Conservation (phyloP, 2,888 invertebrate genomes). For the Cyaniris semiargus region DNA sequence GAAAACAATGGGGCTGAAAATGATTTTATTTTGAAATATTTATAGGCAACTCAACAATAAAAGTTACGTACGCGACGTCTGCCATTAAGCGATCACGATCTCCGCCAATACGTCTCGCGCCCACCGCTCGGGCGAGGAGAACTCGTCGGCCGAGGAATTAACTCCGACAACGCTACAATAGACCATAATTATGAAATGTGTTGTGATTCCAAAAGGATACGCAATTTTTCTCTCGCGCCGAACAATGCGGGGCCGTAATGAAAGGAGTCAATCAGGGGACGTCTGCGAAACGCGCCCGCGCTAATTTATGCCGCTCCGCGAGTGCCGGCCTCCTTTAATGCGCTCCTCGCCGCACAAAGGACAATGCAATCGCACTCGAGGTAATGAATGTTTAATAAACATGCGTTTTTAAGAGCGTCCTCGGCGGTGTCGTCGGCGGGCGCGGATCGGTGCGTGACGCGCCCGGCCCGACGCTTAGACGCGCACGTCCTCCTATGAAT, state of each 20-base stretch:
- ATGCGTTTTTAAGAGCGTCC: slow-evolving; percentile 16
- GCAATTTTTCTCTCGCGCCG: slow-evolving; percentile 71
- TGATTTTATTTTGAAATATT: background rate
- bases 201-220: slow-evolving; percentile 71
- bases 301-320: slow-evolving; percentile 68
- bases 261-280: slow-evolving; percentile 78
- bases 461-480: slow-evolving; percentile 48
- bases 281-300: slow-evolving; percentile 68
- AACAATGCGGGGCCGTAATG: slow-evolving; percentile 76
- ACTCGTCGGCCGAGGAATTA: slow-evolving; percentile 65
- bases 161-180: slow-evolving; percentile 74
- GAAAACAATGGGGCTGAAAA: background rate
- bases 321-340: slow-evolving; percentile 50
- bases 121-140: slow-evolving; percentile 57
- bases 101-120: slow-evolving; percentile 61
- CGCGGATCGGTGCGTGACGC: background rate
- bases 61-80: slow-evolving; percentile 45
- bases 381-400: slow-evolving; percentile 31
- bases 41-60: background rate
- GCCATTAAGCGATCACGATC: slow-evolving; percentile 61
- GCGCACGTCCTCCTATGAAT: slow-evolving; percentile 65
- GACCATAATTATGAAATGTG: slow-evolving; percentile 81
- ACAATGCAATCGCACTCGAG: slow-evolving; percentile 50
- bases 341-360: slow-evolving; percentile 60
- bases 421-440: background rate